Conservation (phyloP, 2,797 vertebrate species). For the Malurus leucopterus region DNA sequence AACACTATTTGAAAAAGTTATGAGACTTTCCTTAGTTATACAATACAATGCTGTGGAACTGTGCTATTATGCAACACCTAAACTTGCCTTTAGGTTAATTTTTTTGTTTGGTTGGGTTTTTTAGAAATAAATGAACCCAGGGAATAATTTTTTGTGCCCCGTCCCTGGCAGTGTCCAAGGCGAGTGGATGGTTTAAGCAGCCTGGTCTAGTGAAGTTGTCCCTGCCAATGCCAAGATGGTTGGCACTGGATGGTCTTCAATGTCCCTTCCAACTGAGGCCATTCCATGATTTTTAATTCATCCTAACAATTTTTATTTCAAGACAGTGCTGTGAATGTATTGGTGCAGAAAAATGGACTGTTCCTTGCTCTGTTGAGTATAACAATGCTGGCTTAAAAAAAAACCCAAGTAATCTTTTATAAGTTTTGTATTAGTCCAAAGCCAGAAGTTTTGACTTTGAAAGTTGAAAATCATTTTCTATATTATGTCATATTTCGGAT, state of each 20-base stretch:
- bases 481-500: background rate
- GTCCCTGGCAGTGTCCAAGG: background rate
- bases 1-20: background rate
- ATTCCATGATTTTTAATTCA: background rate
- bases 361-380: background rate
- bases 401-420: accelerated
- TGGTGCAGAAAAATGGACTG: background rate
- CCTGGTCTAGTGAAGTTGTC: background rate
- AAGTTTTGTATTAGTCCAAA: background rate
- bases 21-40: background rate
- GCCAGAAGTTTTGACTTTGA: background rate
- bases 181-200: background rate
- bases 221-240: background rate
- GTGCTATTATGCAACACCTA: background rate
- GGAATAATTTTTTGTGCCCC: background rate
- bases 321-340: background rate
- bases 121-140: background rate
- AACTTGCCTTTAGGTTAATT: background rate
- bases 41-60: background rate
- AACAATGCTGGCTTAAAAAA: background rate
- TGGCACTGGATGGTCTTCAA: background rate
- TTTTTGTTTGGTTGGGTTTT: background rate
- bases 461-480: background rate
- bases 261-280: background rate
- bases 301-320: background rate